phyloP scores from a whole-genome alignment of 2,888 invertebrate species.

The Perizoma flavofasciatum region DNA sequence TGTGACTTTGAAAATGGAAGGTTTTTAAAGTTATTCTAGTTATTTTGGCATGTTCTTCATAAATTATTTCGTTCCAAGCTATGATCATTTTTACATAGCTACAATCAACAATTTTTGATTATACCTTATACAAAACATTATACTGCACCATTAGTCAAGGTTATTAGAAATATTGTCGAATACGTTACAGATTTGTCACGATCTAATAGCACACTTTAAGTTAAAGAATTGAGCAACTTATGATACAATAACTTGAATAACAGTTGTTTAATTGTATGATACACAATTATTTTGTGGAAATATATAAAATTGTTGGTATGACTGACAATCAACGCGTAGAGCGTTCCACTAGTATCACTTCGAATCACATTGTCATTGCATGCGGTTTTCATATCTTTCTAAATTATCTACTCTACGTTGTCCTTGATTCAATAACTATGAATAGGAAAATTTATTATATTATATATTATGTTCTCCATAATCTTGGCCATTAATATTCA shows the following conservation, averaged over 20 bases:
- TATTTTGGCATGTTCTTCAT: not conserved
- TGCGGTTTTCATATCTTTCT: too few relatives aligned
- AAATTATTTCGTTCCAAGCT: too few relatives aligned
- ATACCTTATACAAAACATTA: conserved; percentile 1
- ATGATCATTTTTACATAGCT: too few relatives aligned
- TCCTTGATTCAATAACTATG: not conserved
- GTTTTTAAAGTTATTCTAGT: not conserved
- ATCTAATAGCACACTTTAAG: conserved; percentile 9
- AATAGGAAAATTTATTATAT: conserved; percentile 5
- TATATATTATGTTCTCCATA: conserved; percentile 3
- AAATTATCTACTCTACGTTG: not conserved
- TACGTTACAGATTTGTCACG: conserved; percentile 15
- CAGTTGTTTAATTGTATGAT: not conserved
- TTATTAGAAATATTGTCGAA: conserved; percentile 8
- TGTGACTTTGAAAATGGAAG: not conserved
- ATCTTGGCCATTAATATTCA: conserved; percentile 16
- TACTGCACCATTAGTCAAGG: conserved; percentile 6
- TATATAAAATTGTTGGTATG: too few relatives aligned
- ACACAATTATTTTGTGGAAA: too few relatives aligned
- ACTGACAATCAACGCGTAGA: too few relatives aligned
- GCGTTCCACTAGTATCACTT: too few relatives aligned
- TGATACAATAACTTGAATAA: not conserved
- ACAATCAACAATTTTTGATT: too few relatives aligned
- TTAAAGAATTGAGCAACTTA: conserved; percentile 5
- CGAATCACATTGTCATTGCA: too few relatives aligned